Base-by-base conservation (phyloP, 2,888 invertebrate species). In the Plagodis pulveraria region DNA sequence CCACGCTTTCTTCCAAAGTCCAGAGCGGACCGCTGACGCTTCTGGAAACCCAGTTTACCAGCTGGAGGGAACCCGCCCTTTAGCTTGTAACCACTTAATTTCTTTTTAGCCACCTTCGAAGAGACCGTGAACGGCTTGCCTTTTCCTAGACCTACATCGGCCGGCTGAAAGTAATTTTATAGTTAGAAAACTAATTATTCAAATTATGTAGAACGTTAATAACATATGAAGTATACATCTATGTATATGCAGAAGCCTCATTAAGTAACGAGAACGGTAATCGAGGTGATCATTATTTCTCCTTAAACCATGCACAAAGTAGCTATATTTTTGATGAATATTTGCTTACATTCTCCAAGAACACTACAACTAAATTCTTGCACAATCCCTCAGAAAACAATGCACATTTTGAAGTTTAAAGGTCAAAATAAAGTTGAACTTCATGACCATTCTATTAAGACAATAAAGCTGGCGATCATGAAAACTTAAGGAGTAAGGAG, bases 1-100 rank as follows among this genome's bases (percentile, higher is more conserved):
- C 97, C 97, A 62, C 98, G 93, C 80, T 98, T 97, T 63, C 97
- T 91, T 36, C 96, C 96, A 79, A 97, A 96, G 70, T 97, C 96
- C 40, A 92, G 68, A 36, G 94, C 94, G 48, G 96, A 91, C 50
- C 96, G 93, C 68, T 96, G 95, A 22, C 96, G 92, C 75, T 96
- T 97, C 78, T 96, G 95, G 76, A 96, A 95, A 46, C 95, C 95
- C 56, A 95, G 87, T 86, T 96, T 97, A 7, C 95, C 95, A 0
- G 93, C 88, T 43, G 93, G 91, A 6, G 95, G 94, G 65, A 85
- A 92, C 43, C 94, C 93, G 48, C 95, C 95, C 71, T 96, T 96
- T 0, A 96, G 93, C 63, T 96, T 94, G 72, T 92, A 93, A 7
- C 95, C 91, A 11, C 95, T 95, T 12, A 97, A 93, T 68, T 96